Base-by-base conservation (phyloP, 2,113 vertebrate genomes). In the Thamnaconus septentrionalis region DNA sequence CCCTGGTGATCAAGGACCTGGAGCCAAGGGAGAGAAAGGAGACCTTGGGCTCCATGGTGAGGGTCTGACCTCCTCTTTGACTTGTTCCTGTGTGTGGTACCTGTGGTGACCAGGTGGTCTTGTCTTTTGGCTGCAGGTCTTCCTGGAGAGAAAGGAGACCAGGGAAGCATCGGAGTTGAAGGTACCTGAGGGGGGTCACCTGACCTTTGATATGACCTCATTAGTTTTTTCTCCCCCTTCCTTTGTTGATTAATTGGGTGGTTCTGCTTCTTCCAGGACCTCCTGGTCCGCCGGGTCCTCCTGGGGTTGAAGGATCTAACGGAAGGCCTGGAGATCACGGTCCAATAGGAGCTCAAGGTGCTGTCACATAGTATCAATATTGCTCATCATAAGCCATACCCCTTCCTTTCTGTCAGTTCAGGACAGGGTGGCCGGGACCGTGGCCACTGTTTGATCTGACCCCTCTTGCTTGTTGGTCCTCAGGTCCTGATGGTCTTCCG, bases 1-100 rank as follows among this genome's bases (percentile, higher is more conserved):
- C 4, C 61, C 71, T 10, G 84, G 78, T 1, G 2, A 60, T 51
- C 62, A 66, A 12, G 80, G 73, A 51, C 46, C 55, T 11, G 77
- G 59, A 56, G 48, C 46, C 8, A 81, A 85, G n/a, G 87, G 87
- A 69, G 69, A 74, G 1, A 78, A 55, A 64, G 87, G 87, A 8
- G 70, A 66, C 0, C 43, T 58, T 0, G 87, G 84, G 2, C 0
- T 0, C 1, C 0, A 8, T 72, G 81, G 84, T 83, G 43, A 63
- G 42, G 5, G 8, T 56, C 4, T 11, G 11, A 41, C 9, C 9
- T 39, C 4, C 5, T 40, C 5, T 9, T 31, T 31, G 18, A 31
- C 18, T 31, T 31, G 18, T 31, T 31, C 18, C 18, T 31, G 18
- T 31, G 18, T 31, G 18, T 31, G 18, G 18, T 31, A 31, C 18